Evolutionary conservation across 2,888 invertebrate species (phyloP), one percentile per base, ranked within the genome.

Genomic region (Parelbella ahira): DNA sequence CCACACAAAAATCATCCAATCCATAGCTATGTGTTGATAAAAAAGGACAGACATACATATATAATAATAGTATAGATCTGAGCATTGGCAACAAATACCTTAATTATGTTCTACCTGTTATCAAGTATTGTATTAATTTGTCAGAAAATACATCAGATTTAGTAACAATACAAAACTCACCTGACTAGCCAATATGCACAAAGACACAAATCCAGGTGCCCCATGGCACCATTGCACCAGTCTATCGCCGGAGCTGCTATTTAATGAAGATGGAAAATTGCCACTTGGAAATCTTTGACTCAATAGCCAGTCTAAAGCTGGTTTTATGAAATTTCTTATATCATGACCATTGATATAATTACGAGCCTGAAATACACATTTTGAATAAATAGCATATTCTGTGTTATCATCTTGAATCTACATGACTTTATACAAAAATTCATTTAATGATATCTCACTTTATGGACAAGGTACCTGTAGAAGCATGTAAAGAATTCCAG

Each of bases 141-240:
- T n/a, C n/a, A n/a, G n/a, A n/a, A n/a, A n/a, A n/a, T n/a, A n/a
- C n/a, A n/a, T n/a, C n/a, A n/a, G n/a, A n/a, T n/a, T n/a, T n/a
- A n/a, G n/a, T n/a, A n/a, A n/a, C n/a, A n/a, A n/a, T n/a, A n/a
- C n/a, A n/a, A n/a, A n/a, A n/a, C n/a, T n/a, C n/a, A 94, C 93
- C 88, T 93, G 84, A 61, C 91, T 88, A 24, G 94, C 93, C 52
- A 90, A 75, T 49, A 89, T 73, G 54, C 91, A 93, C 54, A 94
- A 77, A 54, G 93, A 91, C 6, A 94, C 89, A 81, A 94, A 93
- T 21, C 96, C 96, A 8, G 97, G 95, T 10, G 96, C 95, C n/a
- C 97, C 97, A 68, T 97, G 97, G 77, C 97, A 97, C 97, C 97
- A 97, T 60, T 97, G 97, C 9, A 97, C 91, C 48, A 96, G 88